Percentiles rank a stretch among this genome's conserved stretches.
These are phyloP conservation scores for Crenichthys baileyi DNA, from an alignment of 2,797 vertebrate species.

Conservation along the genomic window DNA sequence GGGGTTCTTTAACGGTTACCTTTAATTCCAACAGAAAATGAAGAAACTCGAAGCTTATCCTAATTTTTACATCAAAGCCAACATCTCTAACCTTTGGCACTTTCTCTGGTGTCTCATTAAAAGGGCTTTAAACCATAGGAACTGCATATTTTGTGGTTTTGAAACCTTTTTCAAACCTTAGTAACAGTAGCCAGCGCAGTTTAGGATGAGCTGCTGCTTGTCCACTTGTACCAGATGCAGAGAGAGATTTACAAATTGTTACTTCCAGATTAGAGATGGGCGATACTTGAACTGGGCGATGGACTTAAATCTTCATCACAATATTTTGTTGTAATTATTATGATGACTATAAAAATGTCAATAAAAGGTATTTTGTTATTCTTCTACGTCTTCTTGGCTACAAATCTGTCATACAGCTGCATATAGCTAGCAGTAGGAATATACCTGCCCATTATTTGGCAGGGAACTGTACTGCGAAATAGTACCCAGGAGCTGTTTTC, in stretches of 20 bases:
- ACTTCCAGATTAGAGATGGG: background rate
- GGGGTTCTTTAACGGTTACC: too few species aligned
- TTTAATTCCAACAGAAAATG: too few species aligned
- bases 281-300: background rate
- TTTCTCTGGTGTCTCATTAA: background rate
- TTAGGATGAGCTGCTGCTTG: conserved; percentile 45
- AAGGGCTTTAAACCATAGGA: background rate
- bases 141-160: background rate
- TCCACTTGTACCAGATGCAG: conserved; percentile 69
- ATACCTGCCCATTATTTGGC: background rate
- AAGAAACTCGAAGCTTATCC: too few species aligned
- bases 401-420: background rate
- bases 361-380: background rate
- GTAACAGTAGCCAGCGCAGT: background rate
- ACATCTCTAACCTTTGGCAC: background rate
- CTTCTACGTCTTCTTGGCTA: background rate
- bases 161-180: background rate
- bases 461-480: background rate
- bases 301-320: background rate
- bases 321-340: background rate
- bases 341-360: background rate
- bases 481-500: background rate
- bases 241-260: conserved; percentile 58
- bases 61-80: too few species aligned
- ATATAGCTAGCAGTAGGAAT: background rate